These are phyloP conservation scores for Catostylus mosaicus DNA, from an alignment of 30 jellyfish, hydroid and myxozoan genomes.

Conservation along the genomic window DNA sequence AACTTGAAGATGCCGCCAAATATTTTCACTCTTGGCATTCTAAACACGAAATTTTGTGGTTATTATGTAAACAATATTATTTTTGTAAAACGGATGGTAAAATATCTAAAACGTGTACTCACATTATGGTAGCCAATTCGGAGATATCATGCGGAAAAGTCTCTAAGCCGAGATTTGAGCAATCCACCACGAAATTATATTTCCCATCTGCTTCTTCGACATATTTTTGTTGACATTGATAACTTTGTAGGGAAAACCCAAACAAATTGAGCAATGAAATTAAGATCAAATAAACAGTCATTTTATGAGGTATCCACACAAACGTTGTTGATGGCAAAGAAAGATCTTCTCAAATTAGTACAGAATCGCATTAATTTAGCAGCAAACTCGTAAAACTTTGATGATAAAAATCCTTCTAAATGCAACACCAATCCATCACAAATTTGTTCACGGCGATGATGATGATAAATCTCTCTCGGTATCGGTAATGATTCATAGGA, in stretches of 20 bases:
- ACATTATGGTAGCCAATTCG: slow-evolving; percentile 83
- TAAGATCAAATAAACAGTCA: slow-evolving; percentile 15
- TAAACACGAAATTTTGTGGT: neutral
- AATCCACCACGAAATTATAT: slow-evolving; percentile 77
- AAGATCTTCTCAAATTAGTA: neutral
- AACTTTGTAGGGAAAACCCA: slow-evolving; percentile 58
- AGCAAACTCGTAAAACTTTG: neutral
- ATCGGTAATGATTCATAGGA: neutral
- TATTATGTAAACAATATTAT: neutral
- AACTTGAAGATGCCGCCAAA: neutral
- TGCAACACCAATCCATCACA: neutral
- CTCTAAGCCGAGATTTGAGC: slow-evolving; percentile 91
- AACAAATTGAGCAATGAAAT: slow-evolving; percentile 25
- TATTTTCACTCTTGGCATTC: neutral
- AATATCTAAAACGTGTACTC: slow-evolving; percentile 38
- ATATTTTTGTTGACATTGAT: slow-evolving; percentile 47
- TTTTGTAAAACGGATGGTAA: neutral
- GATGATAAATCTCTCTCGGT: neutral
- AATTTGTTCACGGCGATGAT: neutral
- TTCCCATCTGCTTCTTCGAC: slow-evolving; percentile 64
- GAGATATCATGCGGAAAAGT: slow-evolving; percentile 76
- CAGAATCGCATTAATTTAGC: neutral
- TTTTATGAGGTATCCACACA: neutral
- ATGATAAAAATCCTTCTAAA: neutral
- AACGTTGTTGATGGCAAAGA: neutral